Evolutionary conservation across 2,797 vertebrate species (phyloP).

Genomic region (Xenopus petersii): DNA sequence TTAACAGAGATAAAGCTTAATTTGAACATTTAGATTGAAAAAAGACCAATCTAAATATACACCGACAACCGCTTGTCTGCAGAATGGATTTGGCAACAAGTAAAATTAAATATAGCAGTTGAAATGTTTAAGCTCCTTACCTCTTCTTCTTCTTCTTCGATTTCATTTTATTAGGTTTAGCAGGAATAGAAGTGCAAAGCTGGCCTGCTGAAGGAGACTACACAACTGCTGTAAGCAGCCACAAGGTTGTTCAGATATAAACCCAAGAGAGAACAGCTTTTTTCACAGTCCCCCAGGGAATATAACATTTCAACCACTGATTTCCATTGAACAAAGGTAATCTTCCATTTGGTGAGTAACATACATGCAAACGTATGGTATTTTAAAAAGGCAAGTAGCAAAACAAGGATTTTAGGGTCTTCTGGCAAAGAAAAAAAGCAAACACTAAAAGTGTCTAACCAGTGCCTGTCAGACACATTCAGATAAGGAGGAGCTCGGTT

Average conservation of each 20-base stretch:
- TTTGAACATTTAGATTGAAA: too few relatives aligned
- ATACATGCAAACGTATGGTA: background rate
- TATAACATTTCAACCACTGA: constrained; percentile 52
- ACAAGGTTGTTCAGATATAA: constrained; percentile 42
- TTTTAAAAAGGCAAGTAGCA: constrained; percentile 3
- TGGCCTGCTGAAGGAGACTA: constrained; percentile 40
- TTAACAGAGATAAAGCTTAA: too few relatives aligned
- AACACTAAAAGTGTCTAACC: background rate
- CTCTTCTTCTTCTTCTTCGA: constrained; percentile 47
- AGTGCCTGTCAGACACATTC: background rate
- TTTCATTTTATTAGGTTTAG: constrained; percentile 55
- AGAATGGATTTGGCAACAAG: background rate
- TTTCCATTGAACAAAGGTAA: constrained; percentile 35
- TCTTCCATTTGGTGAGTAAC: background rate
- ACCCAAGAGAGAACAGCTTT: constrained; percentile 47
- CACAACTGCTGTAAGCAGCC: constrained; percentile 37
- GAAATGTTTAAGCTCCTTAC: constrained; percentile 47
- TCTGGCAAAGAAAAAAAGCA: constrained; percentile 13
- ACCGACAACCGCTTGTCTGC: too few relatives aligned
- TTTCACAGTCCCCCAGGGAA: constrained; percentile 48
- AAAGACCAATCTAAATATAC: too few relatives aligned
- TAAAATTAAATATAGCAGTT: background rate
- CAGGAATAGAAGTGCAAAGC: constrained; percentile 44
- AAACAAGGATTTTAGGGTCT: background rate
- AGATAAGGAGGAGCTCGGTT: constrained; percentile 24